These are phyloP conservation scores for Clamator glandarius DNA, from an alignment of 2,797 vertebrate genomes.

Conservation along the genomic window DNA sequence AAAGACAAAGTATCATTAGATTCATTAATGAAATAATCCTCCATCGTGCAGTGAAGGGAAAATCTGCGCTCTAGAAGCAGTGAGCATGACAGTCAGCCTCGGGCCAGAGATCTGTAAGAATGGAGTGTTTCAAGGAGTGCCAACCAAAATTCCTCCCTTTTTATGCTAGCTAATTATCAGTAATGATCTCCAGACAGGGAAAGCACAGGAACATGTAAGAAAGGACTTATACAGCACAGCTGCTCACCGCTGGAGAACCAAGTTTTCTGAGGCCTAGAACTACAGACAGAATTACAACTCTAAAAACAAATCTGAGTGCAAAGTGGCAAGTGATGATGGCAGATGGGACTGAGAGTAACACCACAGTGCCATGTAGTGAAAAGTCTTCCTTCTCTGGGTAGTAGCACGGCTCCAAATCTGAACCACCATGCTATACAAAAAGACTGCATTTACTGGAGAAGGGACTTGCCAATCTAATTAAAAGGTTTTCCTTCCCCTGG, in stretches of 20 bases:
- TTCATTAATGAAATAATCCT: conserved; percentile 60
- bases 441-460: not conserved
- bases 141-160: conserved; percentile 34
- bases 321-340: not conserved
- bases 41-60: not conserved
- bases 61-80: conserved; percentile 3
- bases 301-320: not conserved
- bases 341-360: not conserved
- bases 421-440: not conserved
- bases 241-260: not conserved
- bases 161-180: not conserved
- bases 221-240: not conserved
- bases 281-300: accelerated
- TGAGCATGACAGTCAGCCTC: conserved; percentile 29
- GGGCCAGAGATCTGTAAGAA: conserved; percentile 20
- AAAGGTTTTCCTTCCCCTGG: not conserved
- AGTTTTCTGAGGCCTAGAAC: not conserved
- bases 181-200: not conserved
- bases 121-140: not conserved
- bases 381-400: not conserved
- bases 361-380: not conserved
- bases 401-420: not conserved
- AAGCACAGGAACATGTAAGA: not conserved
- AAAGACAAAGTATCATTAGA: conserved; percentile 54
- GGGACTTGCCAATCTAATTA: not conserved